Conservation (phyloP, 37 sponge, comb jelly and placozoan species). For the Corticium candelabrum region DNA sequence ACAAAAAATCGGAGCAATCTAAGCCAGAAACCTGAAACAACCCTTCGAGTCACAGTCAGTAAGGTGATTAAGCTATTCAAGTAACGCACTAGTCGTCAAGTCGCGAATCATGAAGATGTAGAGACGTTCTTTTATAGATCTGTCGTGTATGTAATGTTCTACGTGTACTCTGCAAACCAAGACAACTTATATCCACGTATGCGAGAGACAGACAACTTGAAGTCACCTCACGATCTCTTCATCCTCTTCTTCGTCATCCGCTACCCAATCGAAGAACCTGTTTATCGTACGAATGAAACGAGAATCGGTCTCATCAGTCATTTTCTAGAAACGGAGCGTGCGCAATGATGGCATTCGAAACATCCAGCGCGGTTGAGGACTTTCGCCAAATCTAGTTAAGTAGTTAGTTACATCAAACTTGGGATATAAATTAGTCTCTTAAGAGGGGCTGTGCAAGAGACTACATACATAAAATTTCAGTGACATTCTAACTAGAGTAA, state of each 20-base stretch:
- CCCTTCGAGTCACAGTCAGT: too few species aligned
- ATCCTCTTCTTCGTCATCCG: not conserved
- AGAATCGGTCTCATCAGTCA: too few species aligned
- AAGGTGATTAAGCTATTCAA: too few species aligned
- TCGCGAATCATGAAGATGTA: constrained; percentile 12
- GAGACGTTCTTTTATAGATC: constrained; percentile 29
- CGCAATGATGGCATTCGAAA: too few species aligned
- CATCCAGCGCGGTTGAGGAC: too few species aligned
- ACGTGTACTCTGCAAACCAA: constrained; percentile 7
- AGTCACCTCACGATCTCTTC: not conserved
- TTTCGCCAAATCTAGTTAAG: too few species aligned
- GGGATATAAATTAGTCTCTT: too few species aligned
- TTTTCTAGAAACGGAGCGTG: too few species aligned
- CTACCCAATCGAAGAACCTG: not conserved
- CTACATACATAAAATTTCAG: too few species aligned
- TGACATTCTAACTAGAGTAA: too few species aligned
- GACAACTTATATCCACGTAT: not conserved
- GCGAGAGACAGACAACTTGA: not conserved
- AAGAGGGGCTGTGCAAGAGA: too few species aligned
- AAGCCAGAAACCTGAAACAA: not conserved
- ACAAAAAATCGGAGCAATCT: not conserved
- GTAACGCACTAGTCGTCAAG: not conserved
- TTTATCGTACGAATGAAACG: not conserved
- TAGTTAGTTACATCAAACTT: too few species aligned
- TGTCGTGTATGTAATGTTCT: constrained; percentile 48